These are phyloP conservation scores for Rhamphomyia laevipes DNA, from an alignment of 2,888 invertebrate species.

Conservation along the genomic window DNA sequence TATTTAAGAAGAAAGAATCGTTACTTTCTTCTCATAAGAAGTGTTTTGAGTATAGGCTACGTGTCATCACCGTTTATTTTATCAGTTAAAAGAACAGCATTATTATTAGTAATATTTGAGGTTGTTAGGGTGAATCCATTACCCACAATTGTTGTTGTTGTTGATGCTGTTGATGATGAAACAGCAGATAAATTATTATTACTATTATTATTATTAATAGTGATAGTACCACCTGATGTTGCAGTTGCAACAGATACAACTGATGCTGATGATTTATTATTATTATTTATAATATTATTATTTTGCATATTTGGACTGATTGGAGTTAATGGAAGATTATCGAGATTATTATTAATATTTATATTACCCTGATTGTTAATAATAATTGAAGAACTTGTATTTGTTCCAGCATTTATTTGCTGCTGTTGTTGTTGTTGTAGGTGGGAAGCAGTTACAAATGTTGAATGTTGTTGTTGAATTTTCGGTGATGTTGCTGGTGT, in stretches of 20 bases:
- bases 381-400: neutral
- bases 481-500: constrained; percentile 43
- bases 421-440: constrained; percentile 21
- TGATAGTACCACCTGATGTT: constrained; percentile 10
- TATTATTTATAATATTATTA: constrained; percentile 23
- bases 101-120: constrained; percentile 13
- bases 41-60: constrained; percentile 40
- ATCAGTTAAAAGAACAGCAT: constrained; percentile 14
- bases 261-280: constrained; percentile 20
- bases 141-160: constrained; percentile 16
- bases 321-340: constrained; percentile 33
- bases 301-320: constrained; percentile 32
- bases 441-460: constrained; percentile 17
- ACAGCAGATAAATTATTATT: constrained; percentile 10
- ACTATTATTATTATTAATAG: constrained; percentile 10
- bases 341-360: constrained; percentile 15
- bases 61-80: constrained; percentile 29
- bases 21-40: constrained; percentile 32
- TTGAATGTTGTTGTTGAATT: constrained; percentile 31
- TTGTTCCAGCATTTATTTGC: neutral
- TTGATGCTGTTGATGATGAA: constrained; percentile 9
- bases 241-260: constrained; percentile 17
- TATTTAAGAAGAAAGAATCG: constrained; percentile 1
- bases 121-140: constrained; percentile 15
- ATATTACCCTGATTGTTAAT: constrained; percentile 17